Base-by-base conservation (phyloP, 2,888 invertebrate genomes). In the Caenorhabditis sp. region DNA sequence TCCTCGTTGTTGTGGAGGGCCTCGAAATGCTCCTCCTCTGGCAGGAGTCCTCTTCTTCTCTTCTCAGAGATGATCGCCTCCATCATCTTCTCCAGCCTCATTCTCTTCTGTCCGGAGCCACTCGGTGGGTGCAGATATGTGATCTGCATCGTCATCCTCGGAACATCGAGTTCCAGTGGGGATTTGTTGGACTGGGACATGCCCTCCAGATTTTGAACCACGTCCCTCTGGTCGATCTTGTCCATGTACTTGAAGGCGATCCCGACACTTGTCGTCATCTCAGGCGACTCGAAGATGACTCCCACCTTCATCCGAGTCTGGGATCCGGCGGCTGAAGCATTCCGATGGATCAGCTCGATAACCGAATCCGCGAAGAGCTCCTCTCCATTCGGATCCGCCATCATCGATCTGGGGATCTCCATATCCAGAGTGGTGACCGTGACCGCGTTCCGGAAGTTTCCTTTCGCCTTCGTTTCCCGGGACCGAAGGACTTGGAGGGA, bases 111-210 rank as follows among this genome's bases (percentile, higher is more conserved):
- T 35, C 61, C 61, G 24, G 41, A 41, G 1, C 61, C 61, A 24
- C 19, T 7, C 1, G 61, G 41, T 1, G 41, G 41, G 24, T 38
- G 35, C 1, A 61, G 38, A 22, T 61, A 61, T 1, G 61, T 61
- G 10, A 61, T 61, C 1, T 19, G 38, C 1, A 35, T 12, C 2
- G 24, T 12, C 8, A 61, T 22, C 16, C 12, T 19, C 6, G 61
- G 61, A 10, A 41, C 24, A 22, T 41, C 24, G 8, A 61, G 10
- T 8, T 61, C 24, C 19, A 61, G 10, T 1, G 19, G 22, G 8
- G 38, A 38, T 24, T 35, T 38, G 24, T 61, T 61, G 8, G 61
- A 61, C 22, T 61, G 61, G 4, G 41, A 2, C 61, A 61, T 61
- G 2, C 24, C 41, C 7, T 61, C 38, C 61, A 61, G 14, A 24